Conservation (phyloP, 2,113 vertebrate species). For the Syngnathus typhle region DNA sequence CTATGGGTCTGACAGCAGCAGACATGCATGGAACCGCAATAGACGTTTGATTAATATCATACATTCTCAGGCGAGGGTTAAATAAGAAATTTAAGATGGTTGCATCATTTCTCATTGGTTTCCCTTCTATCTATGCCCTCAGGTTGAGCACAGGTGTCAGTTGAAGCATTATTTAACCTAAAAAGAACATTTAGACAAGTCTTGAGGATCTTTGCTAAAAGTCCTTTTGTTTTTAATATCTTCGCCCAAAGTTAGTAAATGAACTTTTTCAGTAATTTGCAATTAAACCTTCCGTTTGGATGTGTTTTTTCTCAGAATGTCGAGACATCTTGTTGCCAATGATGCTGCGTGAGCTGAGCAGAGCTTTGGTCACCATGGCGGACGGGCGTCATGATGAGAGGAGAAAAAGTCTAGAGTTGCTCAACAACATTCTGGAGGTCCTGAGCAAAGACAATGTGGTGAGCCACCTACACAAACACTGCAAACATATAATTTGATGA, state of each 20-base stretch:
- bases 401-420: constrained; percentile 83
- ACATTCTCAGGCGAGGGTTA: constrained; percentile 19
- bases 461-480: constrained; percentile 52
- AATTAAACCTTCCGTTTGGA: neutral
- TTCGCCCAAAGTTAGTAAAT: neutral
- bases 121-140: neutral
- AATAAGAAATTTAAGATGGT: constrained; percentile 10
- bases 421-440: constrained; percentile 91
- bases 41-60: constrained; percentile 45
- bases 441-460: constrained; percentile 85
- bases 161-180: neutral
- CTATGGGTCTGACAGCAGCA: constrained; percentile 24
- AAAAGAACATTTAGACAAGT: neutral
- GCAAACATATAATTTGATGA: neutral
- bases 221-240: neutral
- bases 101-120: constrained; percentile 37
- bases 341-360: constrained; percentile 87
- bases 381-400: constrained; percentile 73
- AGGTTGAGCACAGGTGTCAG: neutral
- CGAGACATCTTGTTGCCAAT: constrained; percentile 91
- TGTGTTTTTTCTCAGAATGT: constrained; percentile 75
- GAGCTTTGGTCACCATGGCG: constrained; percentile 72
- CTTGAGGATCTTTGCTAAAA: neutral
- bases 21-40: constrained; percentile 30
- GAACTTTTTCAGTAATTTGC: constrained; percentile 4